A percentile compares a stretch with the other conserved stretches of the same genome.
phyloP scores from a whole-genome alignment of 64 coral and sea anemone genomes.

The Dendrophyllia cribrosa region DNA sequence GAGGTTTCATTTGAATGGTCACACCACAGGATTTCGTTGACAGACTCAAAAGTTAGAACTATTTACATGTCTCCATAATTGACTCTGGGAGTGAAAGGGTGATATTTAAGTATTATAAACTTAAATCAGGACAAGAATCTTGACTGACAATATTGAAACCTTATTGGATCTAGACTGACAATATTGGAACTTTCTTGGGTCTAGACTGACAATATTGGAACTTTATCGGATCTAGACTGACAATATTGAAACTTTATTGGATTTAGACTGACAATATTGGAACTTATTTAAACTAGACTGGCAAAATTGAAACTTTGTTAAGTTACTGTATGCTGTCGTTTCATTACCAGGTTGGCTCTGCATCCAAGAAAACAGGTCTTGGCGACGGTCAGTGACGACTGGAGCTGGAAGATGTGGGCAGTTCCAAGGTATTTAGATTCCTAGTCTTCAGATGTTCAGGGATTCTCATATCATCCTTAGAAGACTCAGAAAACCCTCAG shows the following conservation, averaged over 20 bases:
- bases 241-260: too few relatives aligned
- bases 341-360: conserved; percentile 75
- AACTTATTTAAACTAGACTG: neutral
- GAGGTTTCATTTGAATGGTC: too few relatives aligned
- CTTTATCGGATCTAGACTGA: too few relatives aligned
- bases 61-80: too few relatives aligned
- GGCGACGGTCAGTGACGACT: conserved; percentile 93
- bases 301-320: neutral
- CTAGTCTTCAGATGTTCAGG: neutral
- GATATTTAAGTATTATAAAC: too few relatives aligned
- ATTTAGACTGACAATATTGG: neutral
- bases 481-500: too few relatives aligned
- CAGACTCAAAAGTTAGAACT: too few relatives aligned
- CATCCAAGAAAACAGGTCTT: conserved; percentile 98
- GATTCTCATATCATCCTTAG: too few relatives aligned
- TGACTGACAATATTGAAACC: neutral
- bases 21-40: too few relatives aligned
- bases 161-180: neutral
- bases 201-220: too few relatives aligned
- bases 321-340: neutral
- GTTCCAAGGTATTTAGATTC: conserved; percentile 71
- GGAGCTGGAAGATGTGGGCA: conserved; percentile 99
- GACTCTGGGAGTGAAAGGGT: too few relatives aligned
- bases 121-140: too few relatives aligned
- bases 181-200: neutral